A percentile compares a stretch with the other conserved stretches of the same genome.
phyloP scores from a whole-genome alignment of 2,888 invertebrate genomes.

The Metallyticus violacea region DNA sequence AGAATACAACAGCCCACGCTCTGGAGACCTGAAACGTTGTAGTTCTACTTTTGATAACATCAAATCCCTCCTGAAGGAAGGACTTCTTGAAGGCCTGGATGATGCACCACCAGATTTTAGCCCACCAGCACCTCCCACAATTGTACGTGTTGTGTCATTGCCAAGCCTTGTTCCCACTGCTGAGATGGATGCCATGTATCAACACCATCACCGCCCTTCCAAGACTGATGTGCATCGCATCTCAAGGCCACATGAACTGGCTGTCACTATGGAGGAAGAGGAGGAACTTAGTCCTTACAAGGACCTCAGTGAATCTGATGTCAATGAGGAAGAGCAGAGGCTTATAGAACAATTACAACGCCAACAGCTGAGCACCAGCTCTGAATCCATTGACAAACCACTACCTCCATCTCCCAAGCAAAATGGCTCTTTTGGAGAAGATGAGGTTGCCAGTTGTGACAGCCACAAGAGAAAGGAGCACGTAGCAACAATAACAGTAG shows the following conservation, averaged over 20 bases:
- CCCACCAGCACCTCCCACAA: constrained; percentile 58
- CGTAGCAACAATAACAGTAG: constrained; percentile 1
- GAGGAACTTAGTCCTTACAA: constrained; percentile 51
- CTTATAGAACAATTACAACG: constrained; percentile 28
- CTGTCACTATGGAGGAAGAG: constrained; percentile 69
- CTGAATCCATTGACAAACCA: constrained; percentile 4
- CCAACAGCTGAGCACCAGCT: constrained; percentile 15
- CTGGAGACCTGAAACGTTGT: constrained; percentile 63
- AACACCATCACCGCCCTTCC: constrained; percentile 17
- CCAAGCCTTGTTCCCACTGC: constrained; percentile 58
- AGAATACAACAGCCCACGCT: not conserved
- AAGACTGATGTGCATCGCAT: constrained; percentile 27
- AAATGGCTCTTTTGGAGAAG: not conserved
- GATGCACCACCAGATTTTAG: constrained; percentile 56
- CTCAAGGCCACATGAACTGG: constrained; percentile 50
- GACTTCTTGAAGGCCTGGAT: constrained; percentile 55
- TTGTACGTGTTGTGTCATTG: constrained; percentile 66
- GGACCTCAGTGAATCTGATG: constrained; percentile 11
- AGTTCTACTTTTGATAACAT: constrained; percentile 77
- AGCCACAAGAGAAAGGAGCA: not conserved
- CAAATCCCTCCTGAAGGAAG: constrained; percentile 69
- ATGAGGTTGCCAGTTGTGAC: not conserved
- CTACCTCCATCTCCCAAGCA: not conserved
- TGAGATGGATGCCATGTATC: not conserved
- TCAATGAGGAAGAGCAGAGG: constrained; percentile 29